phyloP scores from a whole-genome alignment of 2,888 invertebrate species.

The Belgica antarctica region DNA sequence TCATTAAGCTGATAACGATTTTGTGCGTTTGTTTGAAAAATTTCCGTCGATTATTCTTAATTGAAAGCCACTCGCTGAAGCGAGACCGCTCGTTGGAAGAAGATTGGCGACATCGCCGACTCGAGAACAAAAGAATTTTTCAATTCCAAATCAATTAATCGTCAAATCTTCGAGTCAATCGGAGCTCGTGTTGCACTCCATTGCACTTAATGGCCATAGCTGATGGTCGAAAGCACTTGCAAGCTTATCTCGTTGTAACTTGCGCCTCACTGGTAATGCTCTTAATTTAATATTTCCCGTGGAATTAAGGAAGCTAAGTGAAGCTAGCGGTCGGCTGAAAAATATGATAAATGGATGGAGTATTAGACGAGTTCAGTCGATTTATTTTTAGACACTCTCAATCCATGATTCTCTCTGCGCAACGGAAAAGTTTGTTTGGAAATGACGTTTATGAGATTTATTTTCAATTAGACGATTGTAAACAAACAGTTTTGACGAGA shows the following conservation, averaged over 20 bases:
- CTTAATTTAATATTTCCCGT: background rate
- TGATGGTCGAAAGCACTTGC: too few relatives aligned
- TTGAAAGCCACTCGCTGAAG: background rate
- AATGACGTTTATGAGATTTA: conserved; percentile 4
- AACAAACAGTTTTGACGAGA: too few relatives aligned
- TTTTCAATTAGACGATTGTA: background rate
- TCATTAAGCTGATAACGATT: background rate
- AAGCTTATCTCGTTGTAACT: background rate
- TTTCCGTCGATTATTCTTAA: conserved; percentile 8
- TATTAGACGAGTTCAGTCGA: background rate
- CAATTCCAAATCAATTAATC: conserved; percentile 18
- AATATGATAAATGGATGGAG: background rate
- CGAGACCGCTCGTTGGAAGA: background rate
- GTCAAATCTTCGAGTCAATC: background rate
- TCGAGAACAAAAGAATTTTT: too few relatives aligned
- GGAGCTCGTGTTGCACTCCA: background rate
- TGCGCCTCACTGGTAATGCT: too few relatives aligned
- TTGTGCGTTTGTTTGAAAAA: background rate
- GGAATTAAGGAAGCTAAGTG: background rate
- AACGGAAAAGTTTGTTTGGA: conserved; percentile 5
- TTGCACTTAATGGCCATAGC: too few relatives aligned
- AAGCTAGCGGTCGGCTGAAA: too few relatives aligned
- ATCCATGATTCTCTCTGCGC: background rate
- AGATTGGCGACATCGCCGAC: conserved; percentile 9
- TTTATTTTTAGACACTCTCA: too few relatives aligned